A percentile compares a stretch with the other conserved stretches of the same genome.
These are phyloP conservation scores for Acanthurus tractus DNA, from an alignment of 2,797 vertebrate genomes.

Conservation along the genomic window DNA sequence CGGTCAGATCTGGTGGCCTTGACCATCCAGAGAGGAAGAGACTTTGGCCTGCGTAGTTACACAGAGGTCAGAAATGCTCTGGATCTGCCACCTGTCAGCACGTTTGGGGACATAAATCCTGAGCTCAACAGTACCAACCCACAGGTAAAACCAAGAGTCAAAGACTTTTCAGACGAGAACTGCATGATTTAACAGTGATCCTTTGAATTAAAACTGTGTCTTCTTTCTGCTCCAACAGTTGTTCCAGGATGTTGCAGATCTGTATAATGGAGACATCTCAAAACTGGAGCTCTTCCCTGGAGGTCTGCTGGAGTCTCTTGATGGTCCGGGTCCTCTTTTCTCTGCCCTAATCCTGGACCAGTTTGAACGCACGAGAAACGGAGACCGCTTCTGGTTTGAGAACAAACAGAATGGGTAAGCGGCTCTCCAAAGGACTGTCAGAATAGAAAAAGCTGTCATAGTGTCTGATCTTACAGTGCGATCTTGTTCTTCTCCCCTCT, in stretches of 20 bases:
- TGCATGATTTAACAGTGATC: neutral
- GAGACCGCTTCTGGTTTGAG: slow-evolving; percentile 99
- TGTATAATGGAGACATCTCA: slow-evolving; percentile 86
- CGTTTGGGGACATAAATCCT: slow-evolving; percentile 87
- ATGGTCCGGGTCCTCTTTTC: slow-evolving; percentile 89
- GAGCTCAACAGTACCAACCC: slow-evolving; percentile 73
- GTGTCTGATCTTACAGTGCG: neutral
- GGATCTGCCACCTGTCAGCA: slow-evolving; percentile 76
- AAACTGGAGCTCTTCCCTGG: slow-evolving; percentile 92
- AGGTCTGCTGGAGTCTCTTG: slow-evolving; percentile 88
- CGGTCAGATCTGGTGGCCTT: slow-evolving; percentile 91
- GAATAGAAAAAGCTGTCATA: neutral
- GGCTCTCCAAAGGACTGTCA: neutral
- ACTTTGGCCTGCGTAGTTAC: slow-evolving; percentile 94
- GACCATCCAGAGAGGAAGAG: slow-evolving; percentile 92
- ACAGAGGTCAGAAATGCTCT: slow-evolving; percentile 85
- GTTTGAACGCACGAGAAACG: slow-evolving; percentile 92
- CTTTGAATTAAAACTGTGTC: slow-evolving; percentile 21
- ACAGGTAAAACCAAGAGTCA: slow-evolving; percentile 70
- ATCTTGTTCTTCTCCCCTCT: neutral
- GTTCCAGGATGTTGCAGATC: slow-evolving; percentile 75
- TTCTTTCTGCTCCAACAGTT: slow-evolving; percentile 69
- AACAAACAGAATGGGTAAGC: slow-evolving; percentile 92
- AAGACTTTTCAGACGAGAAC: slow-evolving; percentile 2
- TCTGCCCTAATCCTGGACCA: slow-evolving; percentile 91